phyloP scores from a whole-genome alignment of 23 tunicate species.

The Corella eumyota region DNA sequence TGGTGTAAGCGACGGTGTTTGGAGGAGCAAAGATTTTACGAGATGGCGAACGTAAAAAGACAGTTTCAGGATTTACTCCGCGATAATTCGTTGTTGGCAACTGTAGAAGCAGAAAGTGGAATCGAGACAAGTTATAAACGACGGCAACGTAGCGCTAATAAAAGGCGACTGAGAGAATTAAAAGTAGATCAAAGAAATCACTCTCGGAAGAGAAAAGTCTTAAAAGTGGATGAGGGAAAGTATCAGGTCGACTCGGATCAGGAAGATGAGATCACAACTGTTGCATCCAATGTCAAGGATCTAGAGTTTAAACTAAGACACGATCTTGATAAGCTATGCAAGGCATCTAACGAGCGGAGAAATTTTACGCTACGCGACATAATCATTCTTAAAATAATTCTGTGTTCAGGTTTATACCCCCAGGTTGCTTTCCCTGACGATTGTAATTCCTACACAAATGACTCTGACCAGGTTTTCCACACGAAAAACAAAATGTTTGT shows the following conservation, averaged over 20 bases:
- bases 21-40: slow-evolving; percentile 96
- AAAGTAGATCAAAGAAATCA: slow-evolving; percentile 41
- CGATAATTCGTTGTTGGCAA: slow-evolving; percentile 39
- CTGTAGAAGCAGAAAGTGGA: slow-evolving; percentile 12
- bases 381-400: slow-evolving; percentile 63
- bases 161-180: slow-evolving; percentile 49
- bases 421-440: slow-evolving; percentile 88
- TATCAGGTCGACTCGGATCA: slow-evolving; percentile 26
- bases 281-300: slow-evolving; percentile 51
- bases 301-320: slow-evolving; percentile 62
- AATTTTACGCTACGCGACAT: slow-evolving; percentile 57
- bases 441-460: slow-evolving; percentile 59
- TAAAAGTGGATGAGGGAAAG: slow-evolving; percentile 38
- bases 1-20: slow-evolving; percentile 95
- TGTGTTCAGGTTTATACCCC: slow-evolving; percentile 89
- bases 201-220: slow-evolving; percentile 44
- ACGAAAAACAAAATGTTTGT: slow-evolving; percentile 81
- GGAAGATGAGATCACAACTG: slow-evolving; percentile 12
- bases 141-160: slow-evolving; percentile 57
- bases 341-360: slow-evolving; percentile 53
- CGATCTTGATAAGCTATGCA: slow-evolving; percentile 51
- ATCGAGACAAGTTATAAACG: slow-evolving; percentile 59
- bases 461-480: slow-evolving; percentile 80
- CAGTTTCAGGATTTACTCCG: slow-evolving; percentile 70
- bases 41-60: slow-evolving; percentile 79